Conservation (phyloP, 2,888 invertebrate genomes). For the Malthinus seriepunctatus region DNA sequence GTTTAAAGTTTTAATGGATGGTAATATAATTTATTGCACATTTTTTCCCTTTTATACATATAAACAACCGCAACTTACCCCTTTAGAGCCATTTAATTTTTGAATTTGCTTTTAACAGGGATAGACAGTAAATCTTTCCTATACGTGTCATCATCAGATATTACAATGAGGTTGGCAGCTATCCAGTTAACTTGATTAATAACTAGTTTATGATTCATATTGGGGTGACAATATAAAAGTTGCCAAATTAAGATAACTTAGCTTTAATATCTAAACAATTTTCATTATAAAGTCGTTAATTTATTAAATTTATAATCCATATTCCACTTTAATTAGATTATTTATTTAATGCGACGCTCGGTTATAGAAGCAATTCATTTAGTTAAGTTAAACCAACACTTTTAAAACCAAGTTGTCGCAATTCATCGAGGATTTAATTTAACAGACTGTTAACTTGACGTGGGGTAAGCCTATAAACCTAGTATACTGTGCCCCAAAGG, state of each 20-base stretch:
- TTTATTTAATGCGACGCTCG: not conserved
- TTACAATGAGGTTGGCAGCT: conserved; percentile 11
- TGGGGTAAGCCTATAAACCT: conserved; percentile 24
- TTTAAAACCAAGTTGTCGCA: conserved; percentile 18
- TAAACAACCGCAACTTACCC: too few species aligned
- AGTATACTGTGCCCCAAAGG: conserved; percentile 13
- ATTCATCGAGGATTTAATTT: conserved; percentile 29
- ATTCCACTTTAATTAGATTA: not conserved
- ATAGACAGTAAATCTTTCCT: conserved; percentile 4
- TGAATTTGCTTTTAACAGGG: not conserved
- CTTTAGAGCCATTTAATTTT: too few species aligned
- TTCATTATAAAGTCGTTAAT: not conserved
- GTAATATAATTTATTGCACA: too few species aligned
- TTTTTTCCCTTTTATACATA: too few species aligned
- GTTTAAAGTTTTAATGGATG: too few species aligned
- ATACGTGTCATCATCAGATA: conserved; percentile 13
- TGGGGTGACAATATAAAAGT: not conserved
- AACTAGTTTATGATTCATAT: conserved; percentile 10
- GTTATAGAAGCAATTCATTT: conserved; percentile 15
- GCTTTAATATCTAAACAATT: not conserved
- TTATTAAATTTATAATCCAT: not conserved
- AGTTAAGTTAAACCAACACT: conserved; percentile 13
- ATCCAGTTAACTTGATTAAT: conserved; percentile 18
- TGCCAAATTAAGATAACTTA: conserved; percentile 6
- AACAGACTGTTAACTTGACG: conserved; percentile 31